Evolutionary conservation across 2,888 invertebrate species (phyloP).

Genomic region (Lacanobia wlatinum): DNA sequence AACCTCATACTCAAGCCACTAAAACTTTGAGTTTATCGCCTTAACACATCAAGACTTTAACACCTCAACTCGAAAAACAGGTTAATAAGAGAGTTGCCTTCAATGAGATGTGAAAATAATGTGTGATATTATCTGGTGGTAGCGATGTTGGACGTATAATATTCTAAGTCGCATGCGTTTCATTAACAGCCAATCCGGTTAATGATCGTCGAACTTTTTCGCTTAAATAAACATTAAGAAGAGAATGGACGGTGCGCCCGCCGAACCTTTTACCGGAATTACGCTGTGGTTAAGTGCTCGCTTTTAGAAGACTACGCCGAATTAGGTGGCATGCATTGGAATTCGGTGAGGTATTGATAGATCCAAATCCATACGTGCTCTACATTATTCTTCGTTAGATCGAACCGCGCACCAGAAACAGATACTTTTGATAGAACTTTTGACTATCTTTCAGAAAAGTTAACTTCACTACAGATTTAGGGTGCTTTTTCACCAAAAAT

Average conservation of each 20-base stretch:
- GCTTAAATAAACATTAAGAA: constrained; percentile 89
- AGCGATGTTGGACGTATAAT: constrained; percentile 72
- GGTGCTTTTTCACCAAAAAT: no score
- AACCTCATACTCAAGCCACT: constrained; percentile 68
- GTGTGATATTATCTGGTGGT: constrained; percentile 82
- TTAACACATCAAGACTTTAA: constrained; percentile 77
- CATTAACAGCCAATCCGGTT: constrained; percentile 86
- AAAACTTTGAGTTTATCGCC: constrained; percentile 80
- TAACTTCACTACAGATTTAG: background rate
- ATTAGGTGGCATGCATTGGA: constrained; percentile 73
- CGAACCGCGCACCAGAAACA: background rate
- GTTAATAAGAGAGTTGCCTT: constrained; percentile 79
- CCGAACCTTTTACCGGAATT: constrained; percentile 87
- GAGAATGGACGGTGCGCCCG: constrained; percentile 81
- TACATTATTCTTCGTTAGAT: constrained; percentile 4
- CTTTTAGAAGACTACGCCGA: constrained; percentile 76
- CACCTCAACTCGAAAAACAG: constrained; percentile 82
- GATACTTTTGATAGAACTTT: background rate
- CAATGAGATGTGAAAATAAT: constrained; percentile 86
- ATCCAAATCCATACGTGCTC: constrained; percentile 9
- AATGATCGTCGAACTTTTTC: constrained; percentile 87
- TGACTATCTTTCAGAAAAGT: background rate
- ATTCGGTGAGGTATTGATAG: constrained; percentile 35
- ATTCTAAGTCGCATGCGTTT: constrained; percentile 81
- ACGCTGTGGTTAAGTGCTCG: constrained; percentile 84